A percentile compares a stretch with the other conserved stretches of the same genome.
phyloP scores from a whole-genome alignment of 2,797 vertebrate species.

The Avahi laniger region DNA sequence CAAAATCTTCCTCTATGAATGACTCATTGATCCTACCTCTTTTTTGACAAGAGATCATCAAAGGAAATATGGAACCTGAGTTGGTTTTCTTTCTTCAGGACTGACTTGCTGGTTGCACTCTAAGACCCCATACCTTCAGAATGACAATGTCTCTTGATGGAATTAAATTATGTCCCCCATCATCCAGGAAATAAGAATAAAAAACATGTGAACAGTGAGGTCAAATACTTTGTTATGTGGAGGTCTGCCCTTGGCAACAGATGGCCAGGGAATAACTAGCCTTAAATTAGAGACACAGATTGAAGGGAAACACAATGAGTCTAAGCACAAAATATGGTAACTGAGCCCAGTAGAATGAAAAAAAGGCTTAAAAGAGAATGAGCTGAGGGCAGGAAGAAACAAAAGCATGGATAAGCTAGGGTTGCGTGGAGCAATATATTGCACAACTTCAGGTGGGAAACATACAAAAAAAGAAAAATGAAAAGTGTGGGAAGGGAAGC shows the following conservation, averaged over 20 bases:
- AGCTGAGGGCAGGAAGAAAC: neutral
- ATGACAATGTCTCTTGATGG: neutral
- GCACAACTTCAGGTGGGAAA: neutral
- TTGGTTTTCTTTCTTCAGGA: neutral
- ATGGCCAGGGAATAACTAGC: neutral
- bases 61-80: neutral
- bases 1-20: neutral
- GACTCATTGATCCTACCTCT: neutral
- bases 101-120: neutral
- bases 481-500: neutral
- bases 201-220: neutral
- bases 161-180: neutral
- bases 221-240: neutral
- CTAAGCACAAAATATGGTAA: neutral
- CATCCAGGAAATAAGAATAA: neutral
- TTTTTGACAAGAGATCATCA: neutral
- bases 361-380: neutral
- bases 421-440: neutral
- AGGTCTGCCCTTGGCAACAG: neutral
- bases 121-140: neutral
- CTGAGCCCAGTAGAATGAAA: neutral
- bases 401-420: neutral
- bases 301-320: neutral
- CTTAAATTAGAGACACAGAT: neutral
- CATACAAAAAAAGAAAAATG: neutral